These are phyloP conservation scores for Tachuris rubrigastra DNA, from an alignment of 2,113 vertebrate genomes.

Conservation along the genomic window DNA sequence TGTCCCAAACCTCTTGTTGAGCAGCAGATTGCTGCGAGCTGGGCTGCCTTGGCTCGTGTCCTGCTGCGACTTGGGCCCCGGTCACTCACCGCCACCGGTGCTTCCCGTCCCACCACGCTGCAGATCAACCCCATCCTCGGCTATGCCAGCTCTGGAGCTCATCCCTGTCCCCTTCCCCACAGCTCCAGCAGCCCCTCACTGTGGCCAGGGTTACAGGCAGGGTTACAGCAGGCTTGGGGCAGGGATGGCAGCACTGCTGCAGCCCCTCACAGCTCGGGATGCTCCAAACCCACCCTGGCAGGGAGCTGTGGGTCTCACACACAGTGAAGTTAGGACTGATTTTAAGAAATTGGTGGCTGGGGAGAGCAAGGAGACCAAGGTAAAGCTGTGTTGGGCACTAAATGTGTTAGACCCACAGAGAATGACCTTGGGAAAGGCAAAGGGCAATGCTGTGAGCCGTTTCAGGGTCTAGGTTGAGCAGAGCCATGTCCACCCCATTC, in stretches of 20 bases:
- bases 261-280: background rate
- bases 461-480: background rate
- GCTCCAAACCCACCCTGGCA: fast-evolving
- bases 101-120: background rate
- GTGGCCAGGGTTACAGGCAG: background rate
- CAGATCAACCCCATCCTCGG: background rate
- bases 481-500: fast-evolving
- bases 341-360: background rate
- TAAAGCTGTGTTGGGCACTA: background rate
- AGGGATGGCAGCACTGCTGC: background rate
- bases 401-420: background rate
- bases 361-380: background rate
- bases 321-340: fast-evolving
- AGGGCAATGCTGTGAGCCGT: background rate
- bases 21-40: background rate
- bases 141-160: background rate
- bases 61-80: background rate
- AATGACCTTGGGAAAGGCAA: fast-evolving
- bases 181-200: background rate
- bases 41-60: background rate
- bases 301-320: background rate
- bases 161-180: background rate
- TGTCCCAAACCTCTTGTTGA: background rate
- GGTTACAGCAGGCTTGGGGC: background rate
- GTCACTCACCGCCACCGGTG: background rate